Evolutionary conservation across 23 tunicate genomes (phyloP).

Genomic region (Ciona savignyi): DNA sequence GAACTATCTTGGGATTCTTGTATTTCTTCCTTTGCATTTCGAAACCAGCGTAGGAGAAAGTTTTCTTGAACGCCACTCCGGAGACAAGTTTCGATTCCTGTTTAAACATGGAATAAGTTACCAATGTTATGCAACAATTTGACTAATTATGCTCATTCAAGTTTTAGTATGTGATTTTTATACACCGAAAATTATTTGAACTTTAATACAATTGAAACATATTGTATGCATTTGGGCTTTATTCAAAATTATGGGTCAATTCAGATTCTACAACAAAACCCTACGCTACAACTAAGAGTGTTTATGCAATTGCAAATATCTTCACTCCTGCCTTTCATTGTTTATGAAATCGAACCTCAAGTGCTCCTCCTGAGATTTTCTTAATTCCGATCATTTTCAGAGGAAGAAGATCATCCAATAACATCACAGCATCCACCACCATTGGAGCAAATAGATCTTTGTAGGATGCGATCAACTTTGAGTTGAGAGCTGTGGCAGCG

Average conservation of each 20-base stretch:
- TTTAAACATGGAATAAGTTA: too few relatives aligned
- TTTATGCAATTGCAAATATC: too few relatives aligned
- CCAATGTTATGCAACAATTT: too few relatives aligned
- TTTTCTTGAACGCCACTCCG: conserved; percentile 97
- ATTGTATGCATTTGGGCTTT: too few relatives aligned
- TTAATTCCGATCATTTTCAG: conserved; percentile 98
- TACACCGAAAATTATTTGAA: too few relatives aligned
- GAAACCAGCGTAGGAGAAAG: conserved; percentile 98
- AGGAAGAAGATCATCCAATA: conserved; percentile 88
- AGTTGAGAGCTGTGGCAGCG: conserved; percentile 92
- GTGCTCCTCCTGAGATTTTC: conserved; percentile 95
- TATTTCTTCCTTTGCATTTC: conserved; percentile 96
- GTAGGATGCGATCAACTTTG: conserved; percentile 87
- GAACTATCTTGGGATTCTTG: conserved; percentile 87
- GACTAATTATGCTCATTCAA: too few relatives aligned
- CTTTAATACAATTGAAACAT: too few relatives aligned
- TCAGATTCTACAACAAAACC: too few relatives aligned
- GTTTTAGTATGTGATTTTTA: too few relatives aligned
- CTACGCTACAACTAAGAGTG: too few relatives aligned
- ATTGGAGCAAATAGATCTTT: conserved; percentile 93
- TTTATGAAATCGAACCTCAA: conserved; percentile 31
- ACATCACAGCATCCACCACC: conserved; percentile 93
- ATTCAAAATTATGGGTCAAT: too few relatives aligned
- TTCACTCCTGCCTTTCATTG: too few relatives aligned
- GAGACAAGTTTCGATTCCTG: conserved; percentile 88